These are phyloP conservation scores for Xenentodon cancila DNA, from an alignment of 2,797 vertebrate species.

Conservation along the genomic window DNA sequence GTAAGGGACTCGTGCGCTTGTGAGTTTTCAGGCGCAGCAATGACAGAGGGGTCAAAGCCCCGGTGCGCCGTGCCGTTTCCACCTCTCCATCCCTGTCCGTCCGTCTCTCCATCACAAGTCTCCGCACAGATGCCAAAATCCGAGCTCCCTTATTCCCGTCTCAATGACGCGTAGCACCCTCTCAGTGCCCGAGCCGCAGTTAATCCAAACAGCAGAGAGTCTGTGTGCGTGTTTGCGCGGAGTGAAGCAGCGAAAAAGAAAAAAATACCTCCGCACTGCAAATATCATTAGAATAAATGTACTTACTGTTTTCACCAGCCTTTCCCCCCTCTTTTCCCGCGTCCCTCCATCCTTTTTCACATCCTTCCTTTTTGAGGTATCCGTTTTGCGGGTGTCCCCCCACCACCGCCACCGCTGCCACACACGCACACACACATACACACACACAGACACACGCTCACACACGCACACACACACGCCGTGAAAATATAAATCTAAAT, in stretches of 20 bases:
- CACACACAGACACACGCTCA: conserved; percentile 38
- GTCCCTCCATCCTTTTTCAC: conserved; percentile 86
- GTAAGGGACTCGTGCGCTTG: conserved; percentile 53
- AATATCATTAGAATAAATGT: conserved; percentile 73
- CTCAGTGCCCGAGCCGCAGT: conserved; percentile 67
- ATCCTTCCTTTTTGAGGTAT: conserved; percentile 85
- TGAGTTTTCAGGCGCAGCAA: conserved; percentile 83
- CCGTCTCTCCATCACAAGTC: conserved; percentile 70
- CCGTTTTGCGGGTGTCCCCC: conserved; percentile 84
- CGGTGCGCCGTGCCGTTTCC: conserved; percentile 73
- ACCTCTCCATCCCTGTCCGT: conserved; percentile 72
- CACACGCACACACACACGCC: conserved; percentile 38
- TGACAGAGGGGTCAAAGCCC: conserved; percentile 90
- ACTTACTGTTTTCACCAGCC: conserved; percentile 88
- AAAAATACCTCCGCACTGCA: conserved; percentile 70
- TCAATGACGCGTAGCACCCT: conserved; percentile 74
- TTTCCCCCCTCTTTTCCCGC: conserved; percentile 84
- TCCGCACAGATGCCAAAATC: conserved; percentile 74
- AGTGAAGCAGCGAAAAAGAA: conserved; percentile 20
- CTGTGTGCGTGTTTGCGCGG: conserved; percentile 31
- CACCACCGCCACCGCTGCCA: conserved; percentile 43
- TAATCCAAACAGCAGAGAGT: conserved; percentile 63
- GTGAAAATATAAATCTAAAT: conserved; percentile 76
- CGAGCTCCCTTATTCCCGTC: conserved; percentile 66
- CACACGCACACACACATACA: conserved; percentile 47